Evolutionary conservation across 2,888 invertebrate species (phyloP).

Genomic region (Loripinus fragilis): DNA sequence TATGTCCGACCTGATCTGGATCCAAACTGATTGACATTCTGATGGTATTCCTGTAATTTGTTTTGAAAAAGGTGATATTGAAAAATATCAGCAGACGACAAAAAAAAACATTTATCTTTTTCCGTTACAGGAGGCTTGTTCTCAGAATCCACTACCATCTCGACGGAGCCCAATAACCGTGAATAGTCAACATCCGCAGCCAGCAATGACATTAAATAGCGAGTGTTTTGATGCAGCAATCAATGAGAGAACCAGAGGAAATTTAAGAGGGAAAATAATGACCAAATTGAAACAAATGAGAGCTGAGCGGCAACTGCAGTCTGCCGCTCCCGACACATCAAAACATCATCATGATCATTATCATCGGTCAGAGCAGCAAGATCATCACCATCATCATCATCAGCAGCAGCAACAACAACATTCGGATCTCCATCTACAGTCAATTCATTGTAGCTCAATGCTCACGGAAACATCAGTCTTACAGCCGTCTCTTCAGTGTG

Average conservation of each 20-base stretch:
- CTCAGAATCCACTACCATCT: neutral
- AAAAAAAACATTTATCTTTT: no score
- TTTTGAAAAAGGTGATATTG: no score
- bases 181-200: constrained; percentile 16
- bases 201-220: constrained; percentile 19
- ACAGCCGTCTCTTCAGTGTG: neutral
- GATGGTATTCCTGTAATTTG: no score
- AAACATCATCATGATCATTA: neutral
- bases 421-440: neutral
- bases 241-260: constrained; percentile 23
- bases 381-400: no score
- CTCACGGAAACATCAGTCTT: neutral
- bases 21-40: no score
- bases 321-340: neutral
- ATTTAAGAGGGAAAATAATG: neutral
- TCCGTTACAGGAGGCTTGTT: neutral
- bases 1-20: no score
- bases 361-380: neutral
- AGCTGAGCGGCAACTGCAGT: neutral
- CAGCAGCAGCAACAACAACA: no score
- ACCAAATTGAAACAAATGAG: neutral
- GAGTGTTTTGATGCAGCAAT: constrained; percentile 48
- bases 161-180: neutral
- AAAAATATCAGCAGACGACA: no score
- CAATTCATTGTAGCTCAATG: neutral